phyloP scores from a whole-genome alignment of 2,888 invertebrate genomes.

The Cetonia aurata region DNA sequence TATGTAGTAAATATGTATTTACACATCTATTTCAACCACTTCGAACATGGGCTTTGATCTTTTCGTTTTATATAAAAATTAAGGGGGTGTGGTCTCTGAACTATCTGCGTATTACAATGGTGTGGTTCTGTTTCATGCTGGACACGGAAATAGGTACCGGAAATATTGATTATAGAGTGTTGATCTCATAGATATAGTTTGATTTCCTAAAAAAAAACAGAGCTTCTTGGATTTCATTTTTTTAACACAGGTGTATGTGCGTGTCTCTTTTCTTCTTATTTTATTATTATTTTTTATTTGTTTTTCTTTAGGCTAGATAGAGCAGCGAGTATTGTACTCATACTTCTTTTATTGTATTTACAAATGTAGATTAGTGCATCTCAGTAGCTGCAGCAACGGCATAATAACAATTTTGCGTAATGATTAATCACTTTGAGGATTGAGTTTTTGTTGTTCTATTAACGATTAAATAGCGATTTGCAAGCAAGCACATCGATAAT shows the following conservation, averaged over 20 bases:
- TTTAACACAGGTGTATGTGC: conserved; percentile 55
- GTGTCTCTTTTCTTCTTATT: conserved; percentile 39
- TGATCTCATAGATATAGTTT: conserved; percentile 55
- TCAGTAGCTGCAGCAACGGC: conserved; percentile 43
- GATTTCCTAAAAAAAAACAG: conserved; percentile 23
- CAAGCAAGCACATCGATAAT: neutral
- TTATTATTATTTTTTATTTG: too few relatives aligned
- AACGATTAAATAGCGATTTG: conserved; percentile 16
- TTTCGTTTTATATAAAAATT: conserved; percentile 18
- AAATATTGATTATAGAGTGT: conserved; percentile 67
- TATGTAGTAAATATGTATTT: too few relatives aligned
- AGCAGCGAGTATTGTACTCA: conserved; percentile 41
- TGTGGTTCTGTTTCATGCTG: conserved; percentile 62
- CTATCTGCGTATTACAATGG: conserved; percentile 40
- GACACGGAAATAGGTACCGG: conserved; percentile 63
- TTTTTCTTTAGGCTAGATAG: conserved; percentile 47
- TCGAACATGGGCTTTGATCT: conserved; percentile 14
- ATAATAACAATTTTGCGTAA: conserved; percentile 28
- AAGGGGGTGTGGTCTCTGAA: conserved; percentile 20
- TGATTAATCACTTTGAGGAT: conserved; percentile 17
- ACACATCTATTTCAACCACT: conserved; percentile 6
- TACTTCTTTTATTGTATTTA: conserved; percentile 2
- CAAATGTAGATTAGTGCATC: conserved; percentile 50
- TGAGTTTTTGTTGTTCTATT: conserved; percentile 29
- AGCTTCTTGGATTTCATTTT: conserved; percentile 47